Base-by-base conservation (phyloP, 2,113 vertebrate species). In the Tragelaphus imberbis region DNA sequence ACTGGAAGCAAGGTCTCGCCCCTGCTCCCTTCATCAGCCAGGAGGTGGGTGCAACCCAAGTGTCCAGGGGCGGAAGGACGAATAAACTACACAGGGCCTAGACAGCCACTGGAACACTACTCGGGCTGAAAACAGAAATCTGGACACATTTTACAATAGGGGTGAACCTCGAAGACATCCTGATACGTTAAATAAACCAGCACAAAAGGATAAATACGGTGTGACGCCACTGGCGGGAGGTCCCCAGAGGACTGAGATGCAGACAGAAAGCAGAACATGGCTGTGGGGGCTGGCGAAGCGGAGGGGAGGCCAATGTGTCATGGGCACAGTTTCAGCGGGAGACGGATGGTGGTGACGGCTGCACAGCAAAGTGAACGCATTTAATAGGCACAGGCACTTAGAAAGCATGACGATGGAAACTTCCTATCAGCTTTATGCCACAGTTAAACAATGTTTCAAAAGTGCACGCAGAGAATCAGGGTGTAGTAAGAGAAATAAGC, bases 271-370 rank as follows among this genome's bases (percentile, higher is more conserved):
- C 1, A 28, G 82, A 55, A 12, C 1, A 11, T n/a, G 2, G n/a
- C 1, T 2, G 55, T 21, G 21, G 80, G 12, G 17, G 33, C 9
- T 5, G 49, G 17, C 7, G 6, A 2, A 0, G 9, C 14, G 11
- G 1, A n/a, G 63, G 55, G 14, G n/a, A 59, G 28, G 15, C 9
- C 23, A 0, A 5, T 30, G 36, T 44, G 21, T 21, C 28, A 6
- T 0, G 40, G 5, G 33, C 61, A 19, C 80, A 30, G n/a, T 63
- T 11, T 65, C 61, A 44, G 63, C 0, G 0, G 17, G 33, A 40
- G 44, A 25, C 4, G 16, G 68, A 17, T 3, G 49, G 75, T 3
- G 40, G 13, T 21, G 55, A 19, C 0, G 3, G 12, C 0, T 8
- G 17, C 6, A 30, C 40, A 2, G 14, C 5, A 7, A 4, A 27